Conservation (phyloP, 2,888 invertebrate genomes). For the Pollenia labialis region DNA sequence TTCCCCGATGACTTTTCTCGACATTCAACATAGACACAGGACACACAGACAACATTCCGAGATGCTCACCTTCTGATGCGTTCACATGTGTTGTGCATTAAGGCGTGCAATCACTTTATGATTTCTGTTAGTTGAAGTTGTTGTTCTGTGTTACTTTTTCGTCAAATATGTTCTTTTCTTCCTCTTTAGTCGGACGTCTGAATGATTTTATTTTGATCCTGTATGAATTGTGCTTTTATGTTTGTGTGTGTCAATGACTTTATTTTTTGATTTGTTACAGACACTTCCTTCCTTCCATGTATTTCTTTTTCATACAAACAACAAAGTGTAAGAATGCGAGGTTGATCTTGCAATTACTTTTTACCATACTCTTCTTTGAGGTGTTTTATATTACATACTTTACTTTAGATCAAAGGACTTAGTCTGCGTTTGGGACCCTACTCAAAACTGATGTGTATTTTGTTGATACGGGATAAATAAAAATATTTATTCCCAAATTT, state of each 20-base stretch:
- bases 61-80: no score
- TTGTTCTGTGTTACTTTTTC: background rate
- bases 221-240: background rate
- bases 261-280: slow-evolving; percentile 13
- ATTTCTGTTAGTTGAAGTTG: slow-evolving; percentile 18
- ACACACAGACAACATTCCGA: background rate
- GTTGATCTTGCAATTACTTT: no score
- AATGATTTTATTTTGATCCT: slow-evolving; percentile 58
- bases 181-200: slow-evolving; percentile 29
- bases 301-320: background rate
- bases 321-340: background rate
- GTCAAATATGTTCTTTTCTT: background rate
- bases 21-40: background rate
- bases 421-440: no score
- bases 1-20: slow-evolving; percentile 48
- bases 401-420: no score
- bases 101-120: slow-evolving; percentile 61
- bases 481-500: no score
- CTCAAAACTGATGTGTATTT: no score
- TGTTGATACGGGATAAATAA: no score
- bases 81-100: slow-evolving; percentile 64
- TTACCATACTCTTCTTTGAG: no score
- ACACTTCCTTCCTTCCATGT: background rate
- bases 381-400: no score
- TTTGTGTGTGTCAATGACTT: slow-evolving; percentile 41